Percentiles rank a stretch among this genome's conserved stretches.
phyloP scores from a whole-genome alignment of 1,140 invertebrate genomes.

The Drosophila tsacasi region DNA sequence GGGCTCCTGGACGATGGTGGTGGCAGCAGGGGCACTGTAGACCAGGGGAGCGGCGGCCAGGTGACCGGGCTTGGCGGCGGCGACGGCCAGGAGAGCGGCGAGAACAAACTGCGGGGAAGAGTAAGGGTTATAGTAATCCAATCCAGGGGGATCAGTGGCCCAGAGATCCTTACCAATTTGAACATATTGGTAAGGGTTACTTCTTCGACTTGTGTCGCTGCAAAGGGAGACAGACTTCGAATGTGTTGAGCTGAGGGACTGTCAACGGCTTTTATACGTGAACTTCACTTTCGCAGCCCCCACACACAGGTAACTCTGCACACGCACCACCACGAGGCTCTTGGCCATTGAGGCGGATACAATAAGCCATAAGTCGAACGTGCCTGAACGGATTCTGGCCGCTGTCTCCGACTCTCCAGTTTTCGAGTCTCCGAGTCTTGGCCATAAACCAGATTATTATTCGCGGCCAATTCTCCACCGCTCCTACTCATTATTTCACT shows the following conservation, averaged over 20 bases:
- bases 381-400: constrained; percentile 73
- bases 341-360: constrained; percentile 56
- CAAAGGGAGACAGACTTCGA: constrained; percentile 58
- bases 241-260: constrained; percentile 46
- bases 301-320: constrained; percentile 35
- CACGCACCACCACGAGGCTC: constrained; percentile 6
- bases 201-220: constrained; percentile 69
- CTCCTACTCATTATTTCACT: constrained; percentile 44
- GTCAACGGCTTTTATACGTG: constrained; percentile 75
- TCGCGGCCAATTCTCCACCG: constrained; percentile 58
- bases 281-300: constrained; percentile 64
- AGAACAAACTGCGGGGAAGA: constrained; percentile 86
- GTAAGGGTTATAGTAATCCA: constrained; percentile 7
- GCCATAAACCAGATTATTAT: constrained; percentile 74
- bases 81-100: constrained; percentile 87
- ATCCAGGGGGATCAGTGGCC: too few relatives aligned
- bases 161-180: constrained; percentile 84
- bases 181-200: constrained; percentile 74
- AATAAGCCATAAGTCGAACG: constrained; percentile 63
- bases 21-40: constrained; percentile 58
- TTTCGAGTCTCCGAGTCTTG: constrained; percentile 18
- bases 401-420: constrained; percentile 17
- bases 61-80: constrained; percentile 86
- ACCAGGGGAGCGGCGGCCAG: constrained; percentile 66
- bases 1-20: constrained; percentile 64